A percentile compares a stretch with the other conserved stretches of the same genome.
phyloP scores from a whole-genome alignment of 2,797 vertebrate genomes.

The Acipenser transmontanus region DNA sequence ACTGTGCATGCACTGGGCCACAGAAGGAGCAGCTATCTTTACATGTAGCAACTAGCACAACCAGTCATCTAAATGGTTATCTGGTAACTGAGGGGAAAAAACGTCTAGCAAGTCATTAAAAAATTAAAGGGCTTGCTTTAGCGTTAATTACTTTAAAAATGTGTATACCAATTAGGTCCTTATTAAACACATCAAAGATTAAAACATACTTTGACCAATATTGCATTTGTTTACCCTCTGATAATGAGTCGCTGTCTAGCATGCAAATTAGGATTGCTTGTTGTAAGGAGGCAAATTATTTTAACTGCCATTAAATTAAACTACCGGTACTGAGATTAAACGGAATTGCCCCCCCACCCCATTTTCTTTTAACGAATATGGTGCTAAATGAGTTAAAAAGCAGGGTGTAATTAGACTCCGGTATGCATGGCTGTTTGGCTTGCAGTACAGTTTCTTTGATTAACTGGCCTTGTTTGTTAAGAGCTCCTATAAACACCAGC shows the following conservation, averaged over 20 bases:
- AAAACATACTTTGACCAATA: constrained; percentile 18
- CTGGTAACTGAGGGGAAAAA: constrained; percentile 24
- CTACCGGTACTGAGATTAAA: constrained; percentile 47
- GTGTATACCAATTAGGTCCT: constrained; percentile 31
- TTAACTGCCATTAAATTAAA: constrained; percentile 44
- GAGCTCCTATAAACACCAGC: constrained; percentile 86
- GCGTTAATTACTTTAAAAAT: constrained; percentile 36
- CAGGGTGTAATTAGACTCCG: constrained; percentile 72
- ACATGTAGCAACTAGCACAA: no score
- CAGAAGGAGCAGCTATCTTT: no score
- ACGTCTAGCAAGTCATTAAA: constrained; percentile 29
- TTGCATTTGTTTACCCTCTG: constrained; percentile 49
- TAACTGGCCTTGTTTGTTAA: constrained; percentile 96
- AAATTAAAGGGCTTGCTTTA: constrained; percentile 11
- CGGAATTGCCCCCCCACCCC: constrained; percentile 47
- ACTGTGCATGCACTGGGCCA: neutral
- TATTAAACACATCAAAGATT: constrained; percentile 41
- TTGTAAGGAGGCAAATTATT: constrained; percentile 25
- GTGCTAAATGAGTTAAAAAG: constrained; percentile 33
- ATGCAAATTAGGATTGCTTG: constrained; percentile 32
- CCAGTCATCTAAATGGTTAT: neutral
- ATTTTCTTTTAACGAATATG: constrained; percentile 37
- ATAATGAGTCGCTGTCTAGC: constrained; percentile 56
- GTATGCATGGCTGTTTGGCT: constrained; percentile 79
- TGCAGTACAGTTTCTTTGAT: constrained; percentile 96